Base-by-base conservation (phyloP, 2,888 invertebrate species). In the Slavum lentiscoides region DNA sequence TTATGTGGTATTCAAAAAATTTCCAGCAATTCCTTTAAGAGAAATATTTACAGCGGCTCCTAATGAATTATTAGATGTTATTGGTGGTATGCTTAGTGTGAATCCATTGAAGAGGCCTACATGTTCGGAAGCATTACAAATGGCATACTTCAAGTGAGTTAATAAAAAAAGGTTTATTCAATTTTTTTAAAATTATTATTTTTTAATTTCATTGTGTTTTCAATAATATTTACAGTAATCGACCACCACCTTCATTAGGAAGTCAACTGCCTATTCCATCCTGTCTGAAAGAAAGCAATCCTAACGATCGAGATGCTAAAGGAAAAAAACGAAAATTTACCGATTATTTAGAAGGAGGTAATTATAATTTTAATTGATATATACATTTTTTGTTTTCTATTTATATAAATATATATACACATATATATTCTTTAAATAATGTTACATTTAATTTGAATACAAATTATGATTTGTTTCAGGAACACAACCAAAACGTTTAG, bases 41-140 rank as follows among this genome's bases (percentile, higher is more conserved):
- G 92, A 95, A 85, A 97, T 99, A 85, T 99, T 99, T 87, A 96
- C 96, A 67, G 98, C 98, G 2, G 98, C 97, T 2, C 90, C 92
- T 0, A 95, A 97, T 86, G 98, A 98, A 88, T 88, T 98, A 59
- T 87, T 99, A 49, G 91, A 92, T 83, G 88, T 99, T 74, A 88
- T 98, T 82, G 91, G 91, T 64, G 90, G 90, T 77, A 87, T 97
- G 80, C 88, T 98, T 17, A 89, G 91, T 17, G 88, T 97, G 83
- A 93, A 95, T 88, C 98, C 98, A 0, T 88, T 92, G 8, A 91
- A 91, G 83, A 89, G 98, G 77, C 92, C 93, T 84, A 91, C 92
- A 64, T 94, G 96, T 85, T 91, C 93, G 37, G 91, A 94, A 86
- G 95, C 95, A 0, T 88, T 98, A 62, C 91, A 93, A 85, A 94